Conservation (phyloP, 2,113 vertebrate species). For the Pelobates fuscus region DNA sequence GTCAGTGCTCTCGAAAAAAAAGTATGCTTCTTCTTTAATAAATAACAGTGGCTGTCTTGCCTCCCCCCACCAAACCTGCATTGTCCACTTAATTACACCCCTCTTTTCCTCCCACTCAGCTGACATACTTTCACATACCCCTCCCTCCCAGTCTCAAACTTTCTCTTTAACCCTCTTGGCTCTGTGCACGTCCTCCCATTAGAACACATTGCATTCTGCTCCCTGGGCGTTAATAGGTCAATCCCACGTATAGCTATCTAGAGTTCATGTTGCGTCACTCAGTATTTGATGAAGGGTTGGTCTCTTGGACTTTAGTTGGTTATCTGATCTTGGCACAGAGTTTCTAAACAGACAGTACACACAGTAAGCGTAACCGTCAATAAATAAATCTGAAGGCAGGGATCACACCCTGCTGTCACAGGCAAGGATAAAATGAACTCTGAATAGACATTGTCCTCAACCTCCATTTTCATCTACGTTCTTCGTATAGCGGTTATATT, state of each 20-base stretch:
- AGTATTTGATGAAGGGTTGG: constrained; percentile 26
- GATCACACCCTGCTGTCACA: too few relatives aligned
- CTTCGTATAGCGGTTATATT: too few relatives aligned
- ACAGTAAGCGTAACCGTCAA: too few relatives aligned
- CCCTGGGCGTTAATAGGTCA: background rate
- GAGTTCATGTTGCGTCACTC: constrained; percentile 28
- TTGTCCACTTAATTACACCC: constrained; percentile 8
- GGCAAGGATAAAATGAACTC: too few relatives aligned
- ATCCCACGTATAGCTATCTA: background rate
- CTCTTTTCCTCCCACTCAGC: background rate
- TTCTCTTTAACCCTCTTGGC: constrained; percentile 9
- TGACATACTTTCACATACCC: constrained; percentile 41
- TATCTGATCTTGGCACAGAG: background rate
- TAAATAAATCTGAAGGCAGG: too few relatives aligned
- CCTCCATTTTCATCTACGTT: too few relatives aligned
- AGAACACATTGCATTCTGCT: background rate
- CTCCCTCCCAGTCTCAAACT: constrained; percentile 31
- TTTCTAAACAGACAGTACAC: too few relatives aligned
- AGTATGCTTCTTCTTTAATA: too few relatives aligned
- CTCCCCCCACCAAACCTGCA: background rate
- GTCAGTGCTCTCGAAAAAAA: too few relatives aligned
- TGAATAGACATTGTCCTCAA: too few relatives aligned
- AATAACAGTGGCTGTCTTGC: background rate
- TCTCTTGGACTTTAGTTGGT: constrained; percentile 4
- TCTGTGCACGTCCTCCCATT: background rate